A percentile compares a stretch with the other conserved stretches of the same genome.
These are phyloP conservation scores for Bombylius discolor DNA, from an alignment of 2,888 invertebrate genomes.

Conservation along the genomic window DNA sequence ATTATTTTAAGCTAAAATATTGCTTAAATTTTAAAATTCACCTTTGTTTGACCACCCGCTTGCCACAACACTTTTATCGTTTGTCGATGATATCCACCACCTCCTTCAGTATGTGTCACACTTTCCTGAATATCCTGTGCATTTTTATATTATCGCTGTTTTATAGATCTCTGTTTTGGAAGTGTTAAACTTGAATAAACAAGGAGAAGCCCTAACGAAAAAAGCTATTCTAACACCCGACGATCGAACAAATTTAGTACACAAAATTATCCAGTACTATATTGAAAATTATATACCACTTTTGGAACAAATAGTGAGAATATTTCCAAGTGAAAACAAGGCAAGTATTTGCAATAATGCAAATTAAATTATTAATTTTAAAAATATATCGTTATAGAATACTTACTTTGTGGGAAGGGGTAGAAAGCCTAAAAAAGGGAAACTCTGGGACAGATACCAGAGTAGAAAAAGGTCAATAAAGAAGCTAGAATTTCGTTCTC, in stretches of 20 bases:
- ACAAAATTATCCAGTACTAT: conserved; percentile 8
- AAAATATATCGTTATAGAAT: background rate
- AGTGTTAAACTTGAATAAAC: conserved; percentile 2
- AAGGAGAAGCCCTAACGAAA: conserved; percentile 1
- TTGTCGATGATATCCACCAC: too few species aligned
- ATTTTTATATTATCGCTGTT: too few species aligned
- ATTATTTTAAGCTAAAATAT: too few species aligned
- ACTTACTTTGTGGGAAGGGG: background rate
- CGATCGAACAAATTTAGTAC: conserved; percentile 8
- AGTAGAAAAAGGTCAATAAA: background rate
- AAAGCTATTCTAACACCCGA: conserved; percentile 1
- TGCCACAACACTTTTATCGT: too few species aligned
- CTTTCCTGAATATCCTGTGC: too few species aligned
- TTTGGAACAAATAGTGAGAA: conserved; percentile 3
- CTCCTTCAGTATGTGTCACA: too few species aligned
- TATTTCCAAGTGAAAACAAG: conserved; percentile 12
- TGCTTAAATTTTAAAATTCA: too few species aligned
- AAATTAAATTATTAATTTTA: too few species aligned
- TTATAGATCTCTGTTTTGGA: conserved; percentile 1
- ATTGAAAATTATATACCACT: conserved; percentile 5
- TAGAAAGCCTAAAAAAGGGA: background rate
- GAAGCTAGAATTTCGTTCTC: background rate
- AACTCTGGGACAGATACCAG: background rate
- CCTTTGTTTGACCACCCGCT: too few species aligned
- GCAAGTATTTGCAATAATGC: background rate